Conservation (phyloP, 2,797 vertebrate species). For the Hippopotamyrus pictus region DNA sequence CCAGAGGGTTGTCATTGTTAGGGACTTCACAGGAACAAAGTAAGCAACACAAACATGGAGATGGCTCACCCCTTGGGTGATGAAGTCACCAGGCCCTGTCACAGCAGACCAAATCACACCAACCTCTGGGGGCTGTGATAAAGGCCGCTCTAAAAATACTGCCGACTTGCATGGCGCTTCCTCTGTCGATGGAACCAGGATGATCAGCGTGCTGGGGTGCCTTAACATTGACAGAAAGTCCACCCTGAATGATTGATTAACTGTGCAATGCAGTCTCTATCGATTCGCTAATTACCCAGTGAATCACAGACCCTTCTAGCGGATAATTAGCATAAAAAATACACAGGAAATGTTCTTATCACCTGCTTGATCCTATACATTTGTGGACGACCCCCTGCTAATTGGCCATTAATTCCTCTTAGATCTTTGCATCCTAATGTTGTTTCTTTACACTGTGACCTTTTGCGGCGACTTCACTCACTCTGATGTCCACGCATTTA, state of each 20-base stretch:
- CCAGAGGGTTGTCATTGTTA: neutral
- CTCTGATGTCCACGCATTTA: neutral
- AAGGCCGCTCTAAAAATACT: slow-evolving; percentile 22
- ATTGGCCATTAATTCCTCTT: neutral
- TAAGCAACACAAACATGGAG: neutral
- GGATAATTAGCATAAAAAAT: slow-evolving; percentile 33
- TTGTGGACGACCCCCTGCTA: neutral
- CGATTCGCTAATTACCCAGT: slow-evolving; percentile 33
- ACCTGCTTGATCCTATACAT: neutral
- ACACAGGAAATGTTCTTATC: slow-evolving; percentile 14
- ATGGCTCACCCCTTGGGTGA: neutral
- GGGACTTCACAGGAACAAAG: neutral
- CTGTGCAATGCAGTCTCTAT: slow-evolving; percentile 28
- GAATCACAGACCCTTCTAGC: slow-evolving; percentile 19
- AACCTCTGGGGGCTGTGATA: neutral
- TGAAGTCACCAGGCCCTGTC: neutral
- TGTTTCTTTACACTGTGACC: neutral
- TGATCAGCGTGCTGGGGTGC: neutral
- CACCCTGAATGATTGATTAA: slow-evolving; percentile 35
- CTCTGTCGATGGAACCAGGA: slow-evolving; percentile 28
- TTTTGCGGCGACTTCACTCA: neutral
- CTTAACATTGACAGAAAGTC: neutral
- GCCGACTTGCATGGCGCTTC: slow-evolving; percentile 26
- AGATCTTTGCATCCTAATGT: slow-evolving; percentile 35
- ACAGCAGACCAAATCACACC: neutral